These are phyloP conservation scores for Misgurnus anguillicaudatus DNA, from an alignment of 2,113 vertebrate species.

Conservation along the genomic window DNA sequence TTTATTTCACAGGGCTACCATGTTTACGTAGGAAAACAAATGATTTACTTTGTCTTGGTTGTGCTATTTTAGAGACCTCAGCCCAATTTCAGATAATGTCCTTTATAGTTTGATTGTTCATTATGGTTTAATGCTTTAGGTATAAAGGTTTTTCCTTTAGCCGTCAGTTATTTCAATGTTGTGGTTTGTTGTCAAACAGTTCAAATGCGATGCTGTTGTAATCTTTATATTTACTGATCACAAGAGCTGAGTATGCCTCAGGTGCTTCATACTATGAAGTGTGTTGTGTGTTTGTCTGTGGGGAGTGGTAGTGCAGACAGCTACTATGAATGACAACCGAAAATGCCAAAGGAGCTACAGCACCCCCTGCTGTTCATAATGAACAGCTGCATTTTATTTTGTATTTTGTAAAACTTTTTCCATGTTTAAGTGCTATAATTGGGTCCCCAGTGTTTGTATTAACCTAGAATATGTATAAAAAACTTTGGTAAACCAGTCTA, in stretches of 20 bases:
- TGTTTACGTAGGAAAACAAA: neutral
- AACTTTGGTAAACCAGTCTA: too few relatives aligned
- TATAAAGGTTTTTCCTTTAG: neutral
- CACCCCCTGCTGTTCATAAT: neutral
- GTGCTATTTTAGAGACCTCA: neutral
- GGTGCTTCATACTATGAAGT: neutral
- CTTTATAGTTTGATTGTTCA: neutral
- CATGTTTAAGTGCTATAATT: too few relatives aligned
- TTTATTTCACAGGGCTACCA: neutral
- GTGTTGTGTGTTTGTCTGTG: neutral
- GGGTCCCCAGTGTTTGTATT: too few relatives aligned
- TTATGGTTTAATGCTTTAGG: constrained; percentile 1
- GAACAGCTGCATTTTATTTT: neutral
- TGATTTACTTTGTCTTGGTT: neutral
- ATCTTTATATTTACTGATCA: neutral
- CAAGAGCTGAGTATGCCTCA: neutral
- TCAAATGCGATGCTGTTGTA: neutral
- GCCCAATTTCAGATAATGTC: too few relatives aligned
- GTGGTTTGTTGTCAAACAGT: neutral
- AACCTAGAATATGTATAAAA: too few relatives aligned
- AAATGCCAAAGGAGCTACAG: neutral
- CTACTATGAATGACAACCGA: neutral
- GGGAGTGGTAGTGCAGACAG: neutral
- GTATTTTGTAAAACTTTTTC: too few relatives aligned
- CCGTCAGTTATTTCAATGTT: neutral